A percentile compares a stretch with the other conserved stretches of the same genome.
These are phyloP conservation scores for Cyprinodon tularosa DNA, from an alignment of 2,113 vertebrate species.

Conservation along the genomic window DNA sequence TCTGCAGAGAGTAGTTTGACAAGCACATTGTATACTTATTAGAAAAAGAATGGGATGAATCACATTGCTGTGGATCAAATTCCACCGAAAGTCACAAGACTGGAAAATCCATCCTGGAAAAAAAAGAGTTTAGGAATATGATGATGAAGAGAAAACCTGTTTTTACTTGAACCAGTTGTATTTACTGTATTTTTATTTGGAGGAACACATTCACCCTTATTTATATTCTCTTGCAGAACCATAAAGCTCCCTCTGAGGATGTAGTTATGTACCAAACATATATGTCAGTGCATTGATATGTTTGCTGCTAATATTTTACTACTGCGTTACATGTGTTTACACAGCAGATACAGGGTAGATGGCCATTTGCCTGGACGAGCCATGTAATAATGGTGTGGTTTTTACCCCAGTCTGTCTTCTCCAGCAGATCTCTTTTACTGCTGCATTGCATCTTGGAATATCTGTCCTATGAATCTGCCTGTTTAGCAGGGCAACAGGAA, in stretches of 20 bases:
- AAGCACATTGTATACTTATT: not conserved
- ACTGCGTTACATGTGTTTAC: constrained; percentile 27
- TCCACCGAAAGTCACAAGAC: constrained; percentile 45
- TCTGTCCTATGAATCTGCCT: constrained; percentile 36
- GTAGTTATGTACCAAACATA: not conserved
- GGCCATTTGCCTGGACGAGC: constrained; percentile 50
- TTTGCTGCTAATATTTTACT: constrained; percentile 33
- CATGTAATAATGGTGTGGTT: constrained; percentile 51
- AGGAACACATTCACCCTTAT: constrained; percentile 6
- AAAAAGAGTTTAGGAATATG: constrained; percentile 18
- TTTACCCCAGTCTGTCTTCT: constrained; percentile 55
- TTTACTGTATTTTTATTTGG: constrained; percentile 16
- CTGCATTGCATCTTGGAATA: constrained; percentile 41
- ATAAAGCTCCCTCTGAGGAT: constrained; percentile 7
- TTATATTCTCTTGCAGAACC: constrained; percentile 9
- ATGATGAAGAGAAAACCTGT: constrained; percentile 10
- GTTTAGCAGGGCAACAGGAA: constrained; percentile 31
- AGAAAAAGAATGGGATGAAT: constrained; percentile 40
- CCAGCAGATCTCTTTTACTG: constrained; percentile 24
- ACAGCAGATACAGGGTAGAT: constrained; percentile 39
- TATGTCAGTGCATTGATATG: constrained; percentile 17
- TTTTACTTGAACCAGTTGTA: constrained; percentile 4
- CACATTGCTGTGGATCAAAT: constrained; percentile 40
- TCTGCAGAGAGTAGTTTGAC: constrained; percentile 2
- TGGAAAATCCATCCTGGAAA: constrained; percentile 25